Base-by-base conservation (phyloP, 2,888 invertebrate species). In the Drosophila prostipennis region DNA sequence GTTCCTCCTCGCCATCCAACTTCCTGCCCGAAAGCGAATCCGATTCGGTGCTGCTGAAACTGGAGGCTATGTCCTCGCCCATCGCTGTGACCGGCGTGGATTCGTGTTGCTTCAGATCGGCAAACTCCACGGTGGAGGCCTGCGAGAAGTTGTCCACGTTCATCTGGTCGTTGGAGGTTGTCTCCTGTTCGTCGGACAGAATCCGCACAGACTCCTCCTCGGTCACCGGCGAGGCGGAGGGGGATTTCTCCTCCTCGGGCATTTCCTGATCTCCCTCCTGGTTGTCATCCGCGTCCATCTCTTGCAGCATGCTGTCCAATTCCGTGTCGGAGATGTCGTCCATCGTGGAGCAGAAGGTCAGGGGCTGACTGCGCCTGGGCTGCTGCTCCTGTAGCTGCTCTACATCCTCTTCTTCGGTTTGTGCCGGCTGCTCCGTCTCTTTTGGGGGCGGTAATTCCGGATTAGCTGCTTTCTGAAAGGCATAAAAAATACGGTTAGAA, bases 251-350 rank as follows among this genome's bases (percentile, higher is more conserved):
- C 1, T 82, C 80, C 1, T 69, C 74, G 4, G 51, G 54, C 45
- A 53, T 45, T 8, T 72, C 76, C 23, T 40, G 54, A 16, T 64
- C 61, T 5, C 23, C 58, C 6, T 32, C 56, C 26, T 61, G n/a
- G 13, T 37, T 48, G 37, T 87, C 88, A 36, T 92, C 91, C 23
- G 88, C 89, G 57, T 92, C 92, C 55, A 92, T 91, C 72, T 92
- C 92, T 53, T 92, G 92, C 57, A 92, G 72, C 82, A 92, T 91
- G 61, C 92, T 92, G 77, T 92, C 92, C 45, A 92, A 74, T 69
- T 92, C 92, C 0, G 92, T 91, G 63, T 92, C 92, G 0, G 92
- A 92, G 16, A 92, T 92, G 61, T 92, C 92, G 63, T 92, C 92
- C 92, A 92, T 92, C 6, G 92, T 92, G 1, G 92, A 92, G 71